phyloP scores from a whole-genome alignment of 2,113 vertebrate genomes.

The Aptenodytes forsteri region DNA sequence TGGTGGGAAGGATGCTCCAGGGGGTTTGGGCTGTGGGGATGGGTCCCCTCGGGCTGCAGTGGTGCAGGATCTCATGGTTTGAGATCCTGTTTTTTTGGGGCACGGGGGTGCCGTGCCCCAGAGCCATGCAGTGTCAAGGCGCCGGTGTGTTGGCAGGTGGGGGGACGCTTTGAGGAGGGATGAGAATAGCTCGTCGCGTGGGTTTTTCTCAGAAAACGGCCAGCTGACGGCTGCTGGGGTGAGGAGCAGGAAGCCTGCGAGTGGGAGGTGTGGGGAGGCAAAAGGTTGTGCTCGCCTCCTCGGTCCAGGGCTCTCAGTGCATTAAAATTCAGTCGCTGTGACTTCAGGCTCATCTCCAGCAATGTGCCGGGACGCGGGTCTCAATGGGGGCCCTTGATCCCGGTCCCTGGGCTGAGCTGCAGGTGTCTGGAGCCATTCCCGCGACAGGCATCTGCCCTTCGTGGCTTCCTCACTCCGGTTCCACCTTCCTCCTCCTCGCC shows the following conservation, averaged over 20 bases:
- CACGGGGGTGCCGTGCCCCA: neutral
- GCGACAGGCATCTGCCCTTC: constrained; percentile 44
- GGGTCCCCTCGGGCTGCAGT: neutral
- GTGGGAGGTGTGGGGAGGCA: neutral
- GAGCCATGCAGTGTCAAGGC: neutral
- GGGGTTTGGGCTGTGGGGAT: accelerated
- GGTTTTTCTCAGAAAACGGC: constrained; percentile 15
- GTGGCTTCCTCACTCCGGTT: constrained; percentile 12
- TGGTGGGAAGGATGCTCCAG: neutral
- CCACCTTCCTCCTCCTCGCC: constrained; percentile 55
- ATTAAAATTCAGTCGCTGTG: constrained; percentile 55
- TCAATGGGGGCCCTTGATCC: constrained; percentile 53
- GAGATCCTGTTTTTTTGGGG: neutral
- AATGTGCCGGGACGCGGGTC: neutral
- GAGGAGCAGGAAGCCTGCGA: neutral
- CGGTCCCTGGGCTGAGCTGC: neutral
- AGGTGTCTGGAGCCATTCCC: constrained; percentile 68
- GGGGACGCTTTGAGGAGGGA: neutral
- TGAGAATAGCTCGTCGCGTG: neutral
- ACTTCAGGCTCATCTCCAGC: constrained; percentile 14
- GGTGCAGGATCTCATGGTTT: neutral
- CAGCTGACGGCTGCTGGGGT: neutral
- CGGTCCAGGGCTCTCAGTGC: neutral
- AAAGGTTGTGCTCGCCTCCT: neutral
- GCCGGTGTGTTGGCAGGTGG: neutral